Base-by-base conservation (phyloP, 2,113 vertebrate genomes). In the Cynoglossus semilaevis region DNA sequence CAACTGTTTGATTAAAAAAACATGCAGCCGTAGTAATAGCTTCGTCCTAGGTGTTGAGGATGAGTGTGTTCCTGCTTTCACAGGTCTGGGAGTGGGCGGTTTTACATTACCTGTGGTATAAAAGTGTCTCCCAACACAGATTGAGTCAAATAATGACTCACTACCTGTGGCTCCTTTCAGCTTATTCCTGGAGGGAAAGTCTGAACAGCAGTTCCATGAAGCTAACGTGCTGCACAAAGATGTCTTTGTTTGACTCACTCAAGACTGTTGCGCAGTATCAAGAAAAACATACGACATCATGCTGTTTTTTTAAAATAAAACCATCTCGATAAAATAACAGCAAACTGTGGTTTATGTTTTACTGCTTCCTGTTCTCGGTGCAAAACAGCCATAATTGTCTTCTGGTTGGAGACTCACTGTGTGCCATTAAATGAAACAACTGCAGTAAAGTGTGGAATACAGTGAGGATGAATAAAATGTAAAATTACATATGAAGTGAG, bases 31-130 rank as follows among this genome's bases (percentile, higher is more conserved):
- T 66, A 72, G 36, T 56, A 57, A 65, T 59, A 41, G 64, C 74
- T 74, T 66, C 80, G 69, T 37, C 14, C 46, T 51, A 73, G 70
- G 74, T 42, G 13, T 57, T 42, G 42, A 73, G 48, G 58, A 78
- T 34, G 51, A 57, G 61, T 63, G 76, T 81, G 70, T 77, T 72
- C 51, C 45, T 38, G 15, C 43, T 69, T 83, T 83, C 76, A 68
- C 64, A 76, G 63, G 22, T 64, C 62, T 52, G 16, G 46, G 38
- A 73, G 73, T 60, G 50, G 56, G 71, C 63, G 70, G 82, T 73
- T 76, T 81, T 70, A 63, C 51, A 52, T 88, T 84, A 88, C 72
- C 59, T 59, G 62, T 68, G 63, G 65, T 70, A 65, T 83, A 68
- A 67, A 72, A 74, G 51, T 72, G 69, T 72, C 36, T 54, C 73